phyloP scores from a whole-genome alignment of 2,113 vertebrate genomes.

The Nematolebias whitei region DNA sequence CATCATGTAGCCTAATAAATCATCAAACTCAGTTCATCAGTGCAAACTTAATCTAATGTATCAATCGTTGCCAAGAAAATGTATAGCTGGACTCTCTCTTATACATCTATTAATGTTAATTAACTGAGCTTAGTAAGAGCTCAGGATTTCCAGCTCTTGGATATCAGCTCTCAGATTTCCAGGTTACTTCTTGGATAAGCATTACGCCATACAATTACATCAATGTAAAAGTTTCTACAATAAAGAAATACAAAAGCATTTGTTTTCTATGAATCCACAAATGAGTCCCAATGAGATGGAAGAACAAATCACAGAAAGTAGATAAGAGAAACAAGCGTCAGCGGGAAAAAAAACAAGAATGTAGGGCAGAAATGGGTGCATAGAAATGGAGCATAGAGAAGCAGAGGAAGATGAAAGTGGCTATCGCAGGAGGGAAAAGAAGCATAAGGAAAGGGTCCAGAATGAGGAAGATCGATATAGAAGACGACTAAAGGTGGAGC shows the following conservation, averaged over 20 bases:
- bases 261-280: slow-evolving; percentile 46
- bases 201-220: slow-evolving; percentile 22
- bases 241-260: slow-evolving; percentile 7
- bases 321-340: slow-evolving; percentile 36
- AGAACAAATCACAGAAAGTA: slow-evolving; percentile 27
- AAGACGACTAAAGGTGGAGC: not conserved
- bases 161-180: slow-evolving; percentile 26
- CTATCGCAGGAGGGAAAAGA: slow-evolving; percentile 28
- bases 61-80: slow-evolving; percentile 47
- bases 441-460: slow-evolving; percentile 24
- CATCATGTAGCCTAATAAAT: slow-evolving; percentile 33
- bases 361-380: slow-evolving; percentile 65
- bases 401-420: slow-evolving; percentile 41
- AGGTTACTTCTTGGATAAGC: slow-evolving; percentile 20
- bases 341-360: slow-evolving; percentile 49
- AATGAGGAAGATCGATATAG: not conserved
- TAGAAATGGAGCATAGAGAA: slow-evolving; percentile 65
- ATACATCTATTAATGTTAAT: slow-evolving; percentile 31
- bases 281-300: slow-evolving; percentile 31
- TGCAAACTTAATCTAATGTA: slow-evolving; percentile 36
- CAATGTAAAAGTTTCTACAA: slow-evolving; percentile 5
- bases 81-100: slow-evolving; percentile 27
- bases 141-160: too few relatives aligned
- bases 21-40: slow-evolving; percentile 28
- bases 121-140: slow-evolving; percentile 2